These are phyloP conservation scores for Acromyrmex echinatior DNA, from an alignment of 1,140 invertebrate genomes.

Conservation along the genomic window DNA sequence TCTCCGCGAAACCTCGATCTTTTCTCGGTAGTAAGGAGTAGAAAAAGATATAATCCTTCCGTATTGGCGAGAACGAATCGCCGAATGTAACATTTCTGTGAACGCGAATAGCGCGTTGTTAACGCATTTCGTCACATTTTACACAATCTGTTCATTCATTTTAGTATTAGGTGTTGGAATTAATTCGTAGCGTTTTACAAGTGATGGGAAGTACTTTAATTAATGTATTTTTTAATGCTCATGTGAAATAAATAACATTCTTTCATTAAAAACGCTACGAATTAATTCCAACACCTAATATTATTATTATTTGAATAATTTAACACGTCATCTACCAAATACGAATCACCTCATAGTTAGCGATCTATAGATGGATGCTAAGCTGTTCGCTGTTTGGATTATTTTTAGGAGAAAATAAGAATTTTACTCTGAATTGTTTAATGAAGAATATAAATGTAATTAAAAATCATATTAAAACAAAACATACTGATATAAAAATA, in stretches of 20 bases:
- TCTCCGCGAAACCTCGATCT: neutral
- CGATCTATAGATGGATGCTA: neutral
- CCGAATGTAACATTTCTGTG: neutral
- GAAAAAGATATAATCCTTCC: neutral
- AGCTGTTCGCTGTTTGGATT: neutral
- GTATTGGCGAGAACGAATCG: neutral
- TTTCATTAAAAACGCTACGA: too few species aligned
- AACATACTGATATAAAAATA: neutral
- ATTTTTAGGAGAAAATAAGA: neutral
- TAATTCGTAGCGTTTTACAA: too few species aligned
- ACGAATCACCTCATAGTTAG: neutral
- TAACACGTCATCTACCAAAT: neutral
- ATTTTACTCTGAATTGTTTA: neutral
- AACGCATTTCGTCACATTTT: neutral
- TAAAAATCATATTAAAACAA: neutral
- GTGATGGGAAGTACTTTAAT: too few species aligned
- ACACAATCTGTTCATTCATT: neutral
- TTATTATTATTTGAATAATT: neutral
- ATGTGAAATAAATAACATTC: too few species aligned
- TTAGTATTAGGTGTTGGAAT: too few species aligned
- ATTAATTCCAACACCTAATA: too few species aligned
- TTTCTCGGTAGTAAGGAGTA: neutral
- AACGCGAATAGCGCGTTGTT: neutral
- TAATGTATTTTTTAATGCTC: too few species aligned
- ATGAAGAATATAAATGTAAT: slow-evolving; percentile 9